Evolutionary conservation across 2,888 invertebrate genomes (phyloP).

Genomic region (Anarsia innoxiella): DNA sequence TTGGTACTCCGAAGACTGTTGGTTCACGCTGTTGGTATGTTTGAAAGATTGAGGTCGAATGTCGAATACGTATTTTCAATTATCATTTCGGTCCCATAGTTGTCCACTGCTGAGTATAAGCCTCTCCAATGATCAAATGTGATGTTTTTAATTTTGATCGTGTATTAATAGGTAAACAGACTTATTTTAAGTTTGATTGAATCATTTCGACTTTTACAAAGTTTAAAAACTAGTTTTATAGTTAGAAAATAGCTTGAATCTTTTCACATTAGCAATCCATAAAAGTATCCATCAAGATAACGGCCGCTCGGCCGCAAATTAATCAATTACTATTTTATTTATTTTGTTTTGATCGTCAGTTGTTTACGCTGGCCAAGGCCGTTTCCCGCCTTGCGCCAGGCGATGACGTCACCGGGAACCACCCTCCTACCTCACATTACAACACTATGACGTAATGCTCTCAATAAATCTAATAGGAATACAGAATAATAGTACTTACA

Average conservation of each 20-base stretch:
- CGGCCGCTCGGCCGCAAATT: too few species aligned
- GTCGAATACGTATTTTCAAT: background rate
- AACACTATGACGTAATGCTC: conserved; percentile 1
- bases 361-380: conserved; percentile 3
- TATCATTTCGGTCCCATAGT: background rate
- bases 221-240: too few species aligned
- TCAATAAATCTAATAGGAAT: background rate
- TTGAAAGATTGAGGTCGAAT: background rate
- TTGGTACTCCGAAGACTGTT: conserved; percentile 73
- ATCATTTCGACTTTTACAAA: too few species aligned
- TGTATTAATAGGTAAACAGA: too few species aligned
- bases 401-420: conserved; percentile 30
- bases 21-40: conserved; percentile 56
- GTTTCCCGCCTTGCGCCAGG: conserved; percentile 14
- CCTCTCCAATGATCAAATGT: too few species aligned
- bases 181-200: too few species aligned
- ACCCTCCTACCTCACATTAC: conserved; percentile 20
- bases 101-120: too few species aligned
- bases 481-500: conserved; percentile 28
- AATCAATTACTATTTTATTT: background rate
- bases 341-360: background rate
- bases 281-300: too few species aligned
- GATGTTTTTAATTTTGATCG: too few species aligned
- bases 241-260: too few species aligned
- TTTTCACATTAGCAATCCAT: too few species aligned